These are phyloP conservation scores for Eumeta japonica DNA, from an alignment of 1,140 invertebrate species.

Conservation along the genomic window DNA sequence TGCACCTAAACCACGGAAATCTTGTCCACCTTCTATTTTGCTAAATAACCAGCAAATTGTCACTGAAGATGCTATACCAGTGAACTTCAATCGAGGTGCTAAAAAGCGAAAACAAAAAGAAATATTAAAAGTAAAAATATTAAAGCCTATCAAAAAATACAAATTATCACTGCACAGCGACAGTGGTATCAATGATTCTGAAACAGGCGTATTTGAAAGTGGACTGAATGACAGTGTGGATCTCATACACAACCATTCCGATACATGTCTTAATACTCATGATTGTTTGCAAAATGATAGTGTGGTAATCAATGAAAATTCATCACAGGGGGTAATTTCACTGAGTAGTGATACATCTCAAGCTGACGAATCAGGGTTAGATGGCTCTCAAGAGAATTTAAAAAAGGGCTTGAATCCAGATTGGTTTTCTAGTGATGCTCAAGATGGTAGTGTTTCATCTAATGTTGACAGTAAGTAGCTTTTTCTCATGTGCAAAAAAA, in stretches of 20 bases:
- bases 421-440: slow-evolving; percentile 5
- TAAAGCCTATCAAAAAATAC: slow-evolving; percentile 23
- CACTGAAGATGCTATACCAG: no score
- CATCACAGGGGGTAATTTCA: no score
- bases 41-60: no score
- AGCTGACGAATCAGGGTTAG: slow-evolving; percentile 2
- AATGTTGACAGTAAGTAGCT: no score
- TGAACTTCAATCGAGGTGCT: not conserved
- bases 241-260: slow-evolving; percentile 45
- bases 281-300: slow-evolving; percentile 39
- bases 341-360: no score
- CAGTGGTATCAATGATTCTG: slow-evolving; percentile 29
- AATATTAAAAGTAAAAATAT: slow-evolving; percentile 46
- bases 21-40: slow-evolving; percentile 25
- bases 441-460: no score
- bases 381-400: slow-evolving; percentile 1
- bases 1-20: slow-evolving; percentile 22
- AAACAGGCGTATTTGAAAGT: slow-evolving; percentile 18
- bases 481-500: no score
- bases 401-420: not conserved
- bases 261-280: slow-evolving; percentile 37
- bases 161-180: slow-evolving; percentile 13
- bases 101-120: slow-evolving; percentile 32
- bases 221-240: slow-evolving; percentile 26
- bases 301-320: slow-evolving; percentile 30